Evolutionary conservation across 2,888 invertebrate species (phyloP), one percentile per base, ranked within the genome.

Genomic region (Volucella inanis): DNA sequence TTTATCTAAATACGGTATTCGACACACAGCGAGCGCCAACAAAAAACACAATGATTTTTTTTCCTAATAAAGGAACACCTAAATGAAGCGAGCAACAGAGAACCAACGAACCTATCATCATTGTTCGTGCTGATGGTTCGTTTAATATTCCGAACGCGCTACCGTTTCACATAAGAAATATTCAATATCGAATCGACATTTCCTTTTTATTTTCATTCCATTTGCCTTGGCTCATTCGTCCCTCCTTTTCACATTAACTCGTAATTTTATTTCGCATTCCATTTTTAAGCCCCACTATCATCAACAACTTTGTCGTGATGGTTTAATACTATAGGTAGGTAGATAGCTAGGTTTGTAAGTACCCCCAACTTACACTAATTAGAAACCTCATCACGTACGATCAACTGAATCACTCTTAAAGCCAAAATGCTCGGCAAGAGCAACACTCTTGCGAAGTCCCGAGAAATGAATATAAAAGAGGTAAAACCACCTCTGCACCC

Each of bases 261-360:
- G 64, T 67, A 68, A 65, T 71, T 84, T 80, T 68, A 76, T 81
- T 85, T 80, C 80, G 57, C 76, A 85, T 85, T 81, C 71, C 50
- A 62, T 18, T 72, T 72, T 76, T 71, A 68, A 76, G 68, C 57
- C 79, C 75, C 76, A 68, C 45, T 71, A 54, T 65, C 39, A 59
- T 47, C 39, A 68, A 39, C 31, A 45, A 45, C 38, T 3, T 47
- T 11, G 38, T 67, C 50, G 50, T 64, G 49, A 45, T 67, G 55
- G 57, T 47, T 57, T 54, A 57, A 55, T 49, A 14, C 8, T 14
- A 49, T 49, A 50, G 38, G n/a, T 22, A 43, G 49, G 45, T 45
- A 43, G 15, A 54, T 18, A 18, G 18, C 18, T 18, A 18, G 18
- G 18, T 18, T 18, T 1, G 1, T 18, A 18, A 2, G 18, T 18